Base-by-base conservation (phyloP, 2,797 vertebrate genomes). In the Knipowitschia caucasica region DNA sequence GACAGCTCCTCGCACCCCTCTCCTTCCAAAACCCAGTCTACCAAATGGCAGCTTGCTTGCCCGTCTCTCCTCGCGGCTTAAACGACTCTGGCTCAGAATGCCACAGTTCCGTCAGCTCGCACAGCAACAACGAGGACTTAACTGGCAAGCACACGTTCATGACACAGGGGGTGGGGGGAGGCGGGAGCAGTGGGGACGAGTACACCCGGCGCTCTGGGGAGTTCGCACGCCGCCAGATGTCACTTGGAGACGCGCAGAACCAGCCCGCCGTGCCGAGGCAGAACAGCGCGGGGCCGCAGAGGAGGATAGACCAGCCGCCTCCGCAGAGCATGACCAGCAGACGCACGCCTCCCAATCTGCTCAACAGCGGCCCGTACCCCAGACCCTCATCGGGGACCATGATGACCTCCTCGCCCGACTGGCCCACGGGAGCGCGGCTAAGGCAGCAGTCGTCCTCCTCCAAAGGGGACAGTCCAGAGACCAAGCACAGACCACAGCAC, bases 1-100 rank as follows among this genome's bases (percentile, higher is more conserved):
- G 83, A 20, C 96, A 96, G 85, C 92, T 98, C 1, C 75, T 99
- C 44, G 95, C 96, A 0, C 96, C 97, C 0, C 89, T 99, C 29
- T 99, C 96, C 70, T 99, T 99, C 90, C 97, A 99, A 90, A 99
- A 99, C 84, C 97, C 97, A 0, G 96, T 99, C 35, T 99, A 99
- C 88, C 97, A 99, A 90, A 98, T 99, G 95, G 96, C 96, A 0
- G 94, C 95, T 0, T 95, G 96, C 55, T 86, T 98, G 73, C 94
- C 95, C 0, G 89, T 96, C 53, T 98, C 97, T 0, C 95, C 96
- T 0, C 93, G 95, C 0, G 94, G 92, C 15, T 81, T 94, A 53
- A 93, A 88, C 0, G 96, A 98, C 89, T 98, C 97, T 0, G 93
- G 96, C 61, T 98, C 96, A 0, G 97, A 99, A 85, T 95, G 95